A percentile compares a stretch with the other conserved stretches of the same genome.
These are phyloP conservation scores for Cantharis rufa DNA, from an alignment of 2,888 invertebrate genomes.

Conservation along the genomic window DNA sequence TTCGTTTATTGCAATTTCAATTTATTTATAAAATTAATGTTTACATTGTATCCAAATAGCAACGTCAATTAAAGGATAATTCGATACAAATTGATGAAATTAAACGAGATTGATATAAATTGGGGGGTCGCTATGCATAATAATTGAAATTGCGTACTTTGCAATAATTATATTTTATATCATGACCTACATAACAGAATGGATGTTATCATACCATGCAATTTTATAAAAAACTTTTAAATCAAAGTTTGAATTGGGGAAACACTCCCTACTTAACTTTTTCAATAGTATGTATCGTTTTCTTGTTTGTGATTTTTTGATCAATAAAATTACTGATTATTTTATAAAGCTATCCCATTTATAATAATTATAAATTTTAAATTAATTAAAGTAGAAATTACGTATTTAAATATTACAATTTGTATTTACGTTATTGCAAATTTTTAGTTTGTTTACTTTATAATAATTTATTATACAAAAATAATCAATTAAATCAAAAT, in stretches of 20 bases:
- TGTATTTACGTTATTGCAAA: neutral
- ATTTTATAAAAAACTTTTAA: neutral
- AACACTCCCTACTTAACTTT: neutral
- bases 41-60: neutral
- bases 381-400: neutral
- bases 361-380: neutral
- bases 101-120: neutral
- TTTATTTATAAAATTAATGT: neutral
- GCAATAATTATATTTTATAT: neutral
- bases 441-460: no score
- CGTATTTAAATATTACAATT: neutral
- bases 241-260: neutral
- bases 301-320: neutral
- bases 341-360: neutral
- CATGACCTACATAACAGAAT: neutral
- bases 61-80: neutral
- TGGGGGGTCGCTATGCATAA: neutral
- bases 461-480: neutral
- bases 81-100: neutral
- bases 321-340: neutral
- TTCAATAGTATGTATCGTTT: neutral
- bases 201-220: neutral
- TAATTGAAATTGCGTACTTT: neutral
- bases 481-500: neutral
- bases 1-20: neutral